phyloP scores from a whole-genome alignment of 1,140 invertebrate genomes.

The Globodera rostochiensis region DNA sequence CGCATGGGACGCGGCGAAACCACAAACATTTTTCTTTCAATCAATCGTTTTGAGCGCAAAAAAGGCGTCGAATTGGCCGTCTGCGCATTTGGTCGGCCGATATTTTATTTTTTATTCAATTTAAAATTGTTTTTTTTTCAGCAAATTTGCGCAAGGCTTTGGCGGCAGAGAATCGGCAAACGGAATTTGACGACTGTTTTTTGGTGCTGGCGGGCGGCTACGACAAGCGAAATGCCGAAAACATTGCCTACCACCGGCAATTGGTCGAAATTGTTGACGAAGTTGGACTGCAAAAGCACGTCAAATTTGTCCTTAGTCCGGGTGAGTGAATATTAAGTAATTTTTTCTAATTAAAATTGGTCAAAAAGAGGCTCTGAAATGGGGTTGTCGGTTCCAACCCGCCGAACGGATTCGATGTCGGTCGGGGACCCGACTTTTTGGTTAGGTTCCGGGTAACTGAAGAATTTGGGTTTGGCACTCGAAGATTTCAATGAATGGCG shows the following conservation, averaged over 20 bases:
- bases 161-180: slow-evolving; percentile 69
- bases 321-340: slow-evolving; percentile 36
- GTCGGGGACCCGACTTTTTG: too few relatives aligned
- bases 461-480: too few relatives aligned
- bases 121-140: slow-evolving; percentile 6
- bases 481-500: too few relatives aligned
- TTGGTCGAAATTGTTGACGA: slow-evolving; percentile 72
- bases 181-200: slow-evolving; percentile 70
- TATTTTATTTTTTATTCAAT: slow-evolving; percentile 12
- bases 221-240: slow-evolving; percentile 84
- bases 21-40: slow-evolving; percentile 78
- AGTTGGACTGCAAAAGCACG: slow-evolving; percentile 36
- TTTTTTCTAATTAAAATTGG: not conserved
- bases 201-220: slow-evolving; percentile 96
- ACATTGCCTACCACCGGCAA: slow-evolving; percentile 83
- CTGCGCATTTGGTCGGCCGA: slow-evolving; percentile 74
- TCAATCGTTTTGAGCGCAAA: slow-evolving; percentile 96
- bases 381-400: too few relatives aligned
- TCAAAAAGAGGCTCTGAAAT: too few relatives aligned
- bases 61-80: slow-evolving; percentile 88
- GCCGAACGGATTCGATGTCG: too few relatives aligned
- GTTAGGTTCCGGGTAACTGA: too few relatives aligned
- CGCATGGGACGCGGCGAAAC: not conserved
- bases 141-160: not conserved
- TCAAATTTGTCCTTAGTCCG: slow-evolving; percentile 55